Conservation (phyloP, 2,888 invertebrate species). For the Perithous albicinctus region DNA sequence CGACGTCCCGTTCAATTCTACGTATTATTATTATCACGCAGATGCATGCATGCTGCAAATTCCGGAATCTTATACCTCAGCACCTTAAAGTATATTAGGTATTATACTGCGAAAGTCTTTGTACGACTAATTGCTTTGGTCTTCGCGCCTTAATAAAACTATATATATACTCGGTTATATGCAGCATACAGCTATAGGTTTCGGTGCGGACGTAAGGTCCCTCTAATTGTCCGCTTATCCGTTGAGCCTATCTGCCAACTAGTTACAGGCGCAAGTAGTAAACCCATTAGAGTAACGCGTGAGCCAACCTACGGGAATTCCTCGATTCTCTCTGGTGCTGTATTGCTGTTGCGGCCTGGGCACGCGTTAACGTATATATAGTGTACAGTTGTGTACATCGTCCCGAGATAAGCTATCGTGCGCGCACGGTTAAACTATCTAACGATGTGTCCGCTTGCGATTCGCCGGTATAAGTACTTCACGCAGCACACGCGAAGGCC, state of each 20-base stretch:
- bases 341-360: conserved; percentile 44
- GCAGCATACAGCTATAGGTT: conserved; percentile 3
- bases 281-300: conserved; percentile 64
- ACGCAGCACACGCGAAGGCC: conserved; percentile 56
- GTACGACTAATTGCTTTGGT: conserved; percentile 54
- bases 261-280: conserved; percentile 48
- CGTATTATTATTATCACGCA: conserved; percentile 27
- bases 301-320: conserved; percentile 49
- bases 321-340: conserved; percentile 53
- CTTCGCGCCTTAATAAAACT: background rate
- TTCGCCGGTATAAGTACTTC: conserved; percentile 36
- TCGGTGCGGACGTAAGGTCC: conserved; percentile 44
- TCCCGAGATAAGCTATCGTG: conserved; percentile 62
- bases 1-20: conserved; percentile 48
- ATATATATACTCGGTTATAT: background rate
- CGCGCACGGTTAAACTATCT: conserved; percentile 55
- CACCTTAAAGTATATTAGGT: conserved; percentile 19
- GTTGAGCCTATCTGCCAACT: conserved; percentile 56
- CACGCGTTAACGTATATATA: conserved; percentile 46
- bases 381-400: conserved; percentile 11
- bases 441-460: conserved; percentile 57
- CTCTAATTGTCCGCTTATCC: conserved; percentile 67
- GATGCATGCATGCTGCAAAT: background rate
- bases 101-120: conserved; percentile 39
- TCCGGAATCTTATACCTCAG: conserved; percentile 31